These are phyloP conservation scores for Clinocottus analis DNA, from an alignment of 2,113 vertebrate species.

Conservation along the genomic window DNA sequence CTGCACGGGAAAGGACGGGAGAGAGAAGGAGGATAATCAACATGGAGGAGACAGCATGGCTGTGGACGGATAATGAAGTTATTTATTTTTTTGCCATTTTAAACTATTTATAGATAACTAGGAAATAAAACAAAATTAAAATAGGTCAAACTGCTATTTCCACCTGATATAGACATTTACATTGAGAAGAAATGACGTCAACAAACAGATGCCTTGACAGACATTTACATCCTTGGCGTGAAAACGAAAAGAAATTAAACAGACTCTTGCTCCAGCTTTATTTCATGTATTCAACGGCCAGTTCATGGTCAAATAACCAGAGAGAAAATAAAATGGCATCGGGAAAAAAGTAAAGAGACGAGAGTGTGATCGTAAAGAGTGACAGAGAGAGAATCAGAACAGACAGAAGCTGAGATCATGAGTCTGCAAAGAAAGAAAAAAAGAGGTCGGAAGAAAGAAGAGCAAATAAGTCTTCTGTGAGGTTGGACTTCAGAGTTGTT, in stretches of 20 bases:
- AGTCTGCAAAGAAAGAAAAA: neutral
- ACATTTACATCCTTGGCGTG: neutral
- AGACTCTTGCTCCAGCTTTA: neutral
- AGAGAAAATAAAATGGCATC: neutral
- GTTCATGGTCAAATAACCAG: constrained; percentile 10
- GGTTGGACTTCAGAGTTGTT: neutral
- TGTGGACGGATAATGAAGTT: constrained; percentile 33
- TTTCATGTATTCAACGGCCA: constrained; percentile 6
- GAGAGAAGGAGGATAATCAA: constrained; percentile 49
- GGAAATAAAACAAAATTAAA: neutral
- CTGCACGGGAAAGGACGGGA: constrained; percentile 70
- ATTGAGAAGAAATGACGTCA: neutral
- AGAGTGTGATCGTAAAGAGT: neutral
- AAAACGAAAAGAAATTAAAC: constrained; percentile 19
- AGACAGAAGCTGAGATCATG: constrained; percentile 3
- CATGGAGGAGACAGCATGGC: neutral
- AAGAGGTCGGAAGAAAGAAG: neutral
- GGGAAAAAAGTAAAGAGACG: neutral
- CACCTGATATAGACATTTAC: neutral
- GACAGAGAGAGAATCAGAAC: neutral
- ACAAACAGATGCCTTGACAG: neutral
- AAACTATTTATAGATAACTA: constrained; percentile 2
- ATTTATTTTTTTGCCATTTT: constrained; percentile 34
- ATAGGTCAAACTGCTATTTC: neutral
- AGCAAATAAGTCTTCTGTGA: neutral